These are phyloP conservation scores for Metaphire vulgaris DNA, from an alignment of 1,140 invertebrate species.

Conservation along the genomic window DNA sequence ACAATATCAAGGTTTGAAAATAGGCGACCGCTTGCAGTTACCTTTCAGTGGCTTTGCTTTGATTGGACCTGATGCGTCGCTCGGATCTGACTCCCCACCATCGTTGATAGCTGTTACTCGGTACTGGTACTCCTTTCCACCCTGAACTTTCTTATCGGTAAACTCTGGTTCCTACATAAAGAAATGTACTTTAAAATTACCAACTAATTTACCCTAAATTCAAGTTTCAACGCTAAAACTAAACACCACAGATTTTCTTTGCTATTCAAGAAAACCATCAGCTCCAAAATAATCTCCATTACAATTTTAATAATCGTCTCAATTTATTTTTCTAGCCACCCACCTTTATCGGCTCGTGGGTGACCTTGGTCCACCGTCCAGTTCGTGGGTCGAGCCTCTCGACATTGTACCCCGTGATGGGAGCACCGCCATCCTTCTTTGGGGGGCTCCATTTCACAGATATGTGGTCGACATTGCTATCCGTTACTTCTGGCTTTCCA, in stretches of 20 bases:
- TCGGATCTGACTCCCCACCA: constrained; percentile 86
- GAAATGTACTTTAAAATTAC: not conserved
- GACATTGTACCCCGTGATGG: constrained; percentile 58
- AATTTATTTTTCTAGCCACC: not conserved
- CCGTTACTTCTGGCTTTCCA: constrained; percentile 78
- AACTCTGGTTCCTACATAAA: constrained; percentile 24
- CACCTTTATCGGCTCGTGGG: constrained; percentile 69
- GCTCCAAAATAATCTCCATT: too few relatives aligned
- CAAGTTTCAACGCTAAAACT: too few relatives aligned
- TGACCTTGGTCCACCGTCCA: constrained; percentile 88
- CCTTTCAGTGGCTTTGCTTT: constrained; percentile 87
- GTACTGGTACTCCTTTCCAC: constrained; percentile 95
- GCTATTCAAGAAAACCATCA: too few relatives aligned
- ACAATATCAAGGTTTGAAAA: too few relatives aligned
- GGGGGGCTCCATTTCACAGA: constrained; percentile 88
- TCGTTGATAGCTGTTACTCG: constrained; percentile 89
- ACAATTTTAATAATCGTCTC: too few relatives aligned
- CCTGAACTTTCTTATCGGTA: constrained; percentile 64
- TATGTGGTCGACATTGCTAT: constrained; percentile 84
- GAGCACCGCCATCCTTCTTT: constrained; percentile 80
- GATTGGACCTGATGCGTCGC: constrained; percentile 77
- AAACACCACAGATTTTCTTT: too few relatives aligned
- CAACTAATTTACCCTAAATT: too few relatives aligned
- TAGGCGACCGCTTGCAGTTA: too few relatives aligned
- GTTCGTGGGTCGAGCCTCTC: constrained; percentile 78